phyloP scores from a whole-genome alignment of 2,113 vertebrate species.

The Misgurnus anguillicaudatus region DNA sequence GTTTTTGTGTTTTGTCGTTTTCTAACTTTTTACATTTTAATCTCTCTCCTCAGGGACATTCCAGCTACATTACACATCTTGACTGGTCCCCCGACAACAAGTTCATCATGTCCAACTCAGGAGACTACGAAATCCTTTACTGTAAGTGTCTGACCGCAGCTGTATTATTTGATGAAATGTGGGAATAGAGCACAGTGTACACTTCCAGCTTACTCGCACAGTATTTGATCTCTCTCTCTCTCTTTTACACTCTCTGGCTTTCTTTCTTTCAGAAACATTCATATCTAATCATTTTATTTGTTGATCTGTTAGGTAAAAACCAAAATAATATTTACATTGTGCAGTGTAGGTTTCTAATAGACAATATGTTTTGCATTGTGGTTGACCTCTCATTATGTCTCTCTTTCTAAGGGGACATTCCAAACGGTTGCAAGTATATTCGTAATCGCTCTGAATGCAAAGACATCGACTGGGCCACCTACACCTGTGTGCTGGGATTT shows the following conservation, averaged over 20 bases:
- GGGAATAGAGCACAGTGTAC: not conserved
- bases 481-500: slow-evolving; percentile 95
- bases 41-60: slow-evolving; percentile 87
- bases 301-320: not conserved
- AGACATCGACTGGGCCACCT: slow-evolving; percentile 94
- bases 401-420: slow-evolving; percentile 87
- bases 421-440: slow-evolving; percentile 91
- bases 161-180: not conserved
- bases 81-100: slow-evolving; percentile 99
- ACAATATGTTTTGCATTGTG: not conserved
- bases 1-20: not conserved
- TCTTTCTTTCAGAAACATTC: not conserved
- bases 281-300: not conserved
- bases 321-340: not conserved
- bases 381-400: not conserved
- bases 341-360: not conserved
- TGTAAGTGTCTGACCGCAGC: slow-evolving; percentile 81
- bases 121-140: slow-evolving; percentile 99
- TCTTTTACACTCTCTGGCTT: not conserved
- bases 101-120: slow-evolving; percentile 99
- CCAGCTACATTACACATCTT: slow-evolving; percentile 99
- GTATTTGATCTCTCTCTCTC: not conserved
- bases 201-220: not conserved
- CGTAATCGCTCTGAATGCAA: slow-evolving; percentile 96
- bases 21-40: not conserved